Base-by-base conservation (phyloP, 2,113 vertebrate species). In the Procavia capensis region DNA sequence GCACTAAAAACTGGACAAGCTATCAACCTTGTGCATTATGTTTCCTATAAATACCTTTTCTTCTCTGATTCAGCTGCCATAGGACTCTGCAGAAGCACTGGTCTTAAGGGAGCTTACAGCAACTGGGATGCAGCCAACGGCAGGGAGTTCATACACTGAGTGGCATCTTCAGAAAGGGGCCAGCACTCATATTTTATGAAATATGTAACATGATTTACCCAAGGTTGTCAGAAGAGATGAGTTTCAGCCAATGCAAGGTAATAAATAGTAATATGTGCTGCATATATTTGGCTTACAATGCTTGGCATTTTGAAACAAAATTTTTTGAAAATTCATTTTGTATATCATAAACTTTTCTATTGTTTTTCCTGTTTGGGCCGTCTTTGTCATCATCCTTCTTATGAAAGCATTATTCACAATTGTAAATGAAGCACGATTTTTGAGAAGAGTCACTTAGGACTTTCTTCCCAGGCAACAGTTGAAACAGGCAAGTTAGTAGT, bases 261-360 rank as follows among this genome's bases (percentile, higher is more conserved):
- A 99, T 99, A 99, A 99, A 99, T 99, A 99, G 99, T 99, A 99
- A 99, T 99, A 98, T 98, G 96, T 98, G 98, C 98, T 98, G 99
- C 98, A 99, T 99, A 99, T 98, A 98, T 99, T 99, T 99, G 99
- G 99, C 99, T 99, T 98, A 96, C 98, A 99, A 99, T 98, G 99
- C 98, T 98, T 99, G 99, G 98, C 98, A 99, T 99, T 99, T 99
- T 70, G 96, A 99, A 98, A 98, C 97, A 98, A 98, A 98, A 98
- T 98, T 98, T 98, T 98, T 97, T 98, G 98, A 97, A 97, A 99
- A 98, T 99, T 98, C 94, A 98, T 98, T 98, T 98, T 98, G 98
- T 98, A 98, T 20, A 0, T 97, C 98, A 98, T 98, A 98, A 98
- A 98, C 97, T 98, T 98, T 98, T 95, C 94, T 97, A 97, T 97